Percentiles rank a stretch among this genome's conserved stretches.
Conservation (phyloP, 1,140 invertebrate species). For the Mamestra configurata region DNA sequence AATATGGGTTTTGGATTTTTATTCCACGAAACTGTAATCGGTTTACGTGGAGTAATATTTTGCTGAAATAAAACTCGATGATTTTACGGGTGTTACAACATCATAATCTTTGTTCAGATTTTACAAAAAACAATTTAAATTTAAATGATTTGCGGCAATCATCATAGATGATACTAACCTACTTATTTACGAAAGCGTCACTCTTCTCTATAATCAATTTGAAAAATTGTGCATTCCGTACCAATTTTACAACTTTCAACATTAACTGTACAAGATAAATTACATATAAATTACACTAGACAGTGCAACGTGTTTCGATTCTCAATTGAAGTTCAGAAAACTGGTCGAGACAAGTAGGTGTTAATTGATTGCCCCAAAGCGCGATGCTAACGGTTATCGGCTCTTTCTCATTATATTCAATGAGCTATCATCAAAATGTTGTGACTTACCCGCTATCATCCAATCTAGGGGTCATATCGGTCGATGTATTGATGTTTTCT, state of each 20-base stretch:
- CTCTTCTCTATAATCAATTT: constrained; percentile 16
- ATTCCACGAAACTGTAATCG: not conserved
- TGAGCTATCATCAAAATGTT: constrained; percentile 66
- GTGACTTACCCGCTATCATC: constrained; percentile 65
- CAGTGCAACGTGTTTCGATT: constrained; percentile 25
- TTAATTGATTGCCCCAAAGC: constrained; percentile 64
- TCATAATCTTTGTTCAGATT: not conserved
- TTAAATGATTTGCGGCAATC: not conserved
- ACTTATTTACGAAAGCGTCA: not conserved
- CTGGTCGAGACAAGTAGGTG: constrained; percentile 57
- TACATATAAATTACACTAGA: constrained; percentile 47
- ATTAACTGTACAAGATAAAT: constrained; percentile 47
- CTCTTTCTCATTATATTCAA: constrained; percentile 63
- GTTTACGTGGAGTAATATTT: not conserved
- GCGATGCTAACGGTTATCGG: constrained; percentile 52
- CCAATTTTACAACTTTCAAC: constrained; percentile 20
- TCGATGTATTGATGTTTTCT: constrained; percentile 65
- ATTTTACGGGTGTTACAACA: not conserved
- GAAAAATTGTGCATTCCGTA: constrained; percentile 18
- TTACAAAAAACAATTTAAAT: not conserved
- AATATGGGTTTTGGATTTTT: constrained; percentile 1
- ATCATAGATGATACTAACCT: not conserved
- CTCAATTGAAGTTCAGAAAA: constrained; percentile 42
- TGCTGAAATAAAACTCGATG: not conserved
- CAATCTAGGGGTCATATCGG: constrained; percentile 61